Conservation (phyloP, 2,888 invertebrate species). For the Sclerodermus sp. region DNA sequence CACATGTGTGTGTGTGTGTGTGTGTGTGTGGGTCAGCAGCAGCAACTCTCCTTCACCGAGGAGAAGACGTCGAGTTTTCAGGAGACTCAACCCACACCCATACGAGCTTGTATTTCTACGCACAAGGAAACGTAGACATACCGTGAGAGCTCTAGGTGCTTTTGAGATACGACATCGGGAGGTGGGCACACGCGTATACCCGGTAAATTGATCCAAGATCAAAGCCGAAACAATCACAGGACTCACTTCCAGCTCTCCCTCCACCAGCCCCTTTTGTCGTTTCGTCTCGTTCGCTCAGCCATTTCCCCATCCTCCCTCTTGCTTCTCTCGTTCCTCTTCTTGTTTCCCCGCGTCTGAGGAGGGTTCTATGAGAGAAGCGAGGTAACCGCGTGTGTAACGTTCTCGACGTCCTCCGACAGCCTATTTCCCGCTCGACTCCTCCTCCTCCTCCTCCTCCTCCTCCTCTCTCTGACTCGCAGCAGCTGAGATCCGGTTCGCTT, state of each 20-base stretch:
- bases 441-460: background rate
- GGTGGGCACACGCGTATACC: constrained; percentile 47
- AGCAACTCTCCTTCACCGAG: background rate
- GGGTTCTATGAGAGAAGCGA: constrained; percentile 23
- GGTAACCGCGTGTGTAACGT: constrained; percentile 54
- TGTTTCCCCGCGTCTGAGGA: background rate
- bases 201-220: constrained; percentile 58
- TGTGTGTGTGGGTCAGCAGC: background rate
- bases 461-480: constrained; percentile 5
- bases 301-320: background rate
- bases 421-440: background rate
- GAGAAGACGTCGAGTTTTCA: background rate
- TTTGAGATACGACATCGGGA: constrained; percentile 36
- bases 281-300: constrained; percentile 14
- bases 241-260: constrained; percentile 39
- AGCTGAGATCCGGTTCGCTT: constrained; percentile 10
- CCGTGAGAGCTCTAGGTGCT: constrained; percentile 19
- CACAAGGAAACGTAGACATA: background rate
- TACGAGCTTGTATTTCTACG: no score
- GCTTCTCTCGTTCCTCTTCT: no score
- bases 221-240: constrained; percentile 58
- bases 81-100: background rate
- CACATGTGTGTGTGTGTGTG: background rate
- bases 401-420: constrained; percentile 27
- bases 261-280: constrained; percentile 7